Base-by-base conservation (phyloP, 2,797 vertebrate genomes). In the Manis pentadactyla region DNA sequence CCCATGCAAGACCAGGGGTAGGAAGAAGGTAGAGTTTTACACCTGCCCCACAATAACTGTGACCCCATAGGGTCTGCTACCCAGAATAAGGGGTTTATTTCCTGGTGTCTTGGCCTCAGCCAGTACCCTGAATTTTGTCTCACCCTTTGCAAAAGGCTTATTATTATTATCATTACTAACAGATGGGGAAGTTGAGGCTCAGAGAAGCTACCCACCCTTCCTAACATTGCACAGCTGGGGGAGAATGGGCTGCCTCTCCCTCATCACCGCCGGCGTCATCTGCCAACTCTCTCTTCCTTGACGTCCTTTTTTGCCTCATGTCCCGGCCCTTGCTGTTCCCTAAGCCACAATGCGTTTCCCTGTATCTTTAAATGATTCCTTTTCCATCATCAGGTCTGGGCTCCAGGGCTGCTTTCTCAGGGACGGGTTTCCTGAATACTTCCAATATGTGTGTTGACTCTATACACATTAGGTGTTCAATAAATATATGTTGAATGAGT, bases 211-310 rank as follows among this genome's bases (percentile, higher is more conserved):
- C 0, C 0, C 3, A 2, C 0, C 31, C 71, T 27, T 42, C 84
- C 71, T 77, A 17, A 14, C 0, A 13, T 4, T 34, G 1, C 19
- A 4, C 5, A 15, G 17, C 55, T 37, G 37, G n/a, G 1, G 13
- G 37, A 0, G 5, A 51, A 9, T 1, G 29, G 53, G 37, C n/a
- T 39, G 2, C 49, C 49, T 39, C 1, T 7, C 2, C 5, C 61
- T 82, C 8, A 1, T 27, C 12, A 15, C 21, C 27, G 2, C n/a
- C 8, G 29, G 29, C 7, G 0, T 39, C 13, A 19, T 39, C 0
- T 5, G 51, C 18, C 42, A 21, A 8, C 31, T 42, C 59, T 42
- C 59, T 61, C 19, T 46, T 64, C 78, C n/a, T 5, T 39, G 25
- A 84, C 49, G 14, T 89, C 37, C 74, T 86, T 84, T 74, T 42